Conservation (phyloP, 1,140 invertebrate genomes). For the Drosophila sulfurigaster region DNA sequence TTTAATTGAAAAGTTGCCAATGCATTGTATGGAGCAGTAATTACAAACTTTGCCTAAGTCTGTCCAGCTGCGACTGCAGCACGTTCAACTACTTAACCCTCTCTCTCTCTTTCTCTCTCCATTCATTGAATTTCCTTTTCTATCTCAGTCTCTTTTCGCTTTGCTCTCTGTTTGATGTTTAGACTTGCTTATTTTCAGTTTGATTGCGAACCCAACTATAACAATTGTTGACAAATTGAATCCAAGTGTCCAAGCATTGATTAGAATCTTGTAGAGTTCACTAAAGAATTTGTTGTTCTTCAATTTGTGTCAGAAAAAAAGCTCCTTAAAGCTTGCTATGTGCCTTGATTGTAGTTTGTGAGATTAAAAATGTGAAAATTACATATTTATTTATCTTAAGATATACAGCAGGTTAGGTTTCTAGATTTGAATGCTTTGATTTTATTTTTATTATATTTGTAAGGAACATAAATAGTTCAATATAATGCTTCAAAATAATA, state of each 20-base stretch:
- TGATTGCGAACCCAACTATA: constrained; percentile 4
- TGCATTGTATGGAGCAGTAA: constrained; percentile 71
- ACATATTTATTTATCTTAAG: background rate
- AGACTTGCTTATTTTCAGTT: constrained; percentile 14
- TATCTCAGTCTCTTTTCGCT: background rate
- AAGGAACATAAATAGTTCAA: too few relatives aligned
- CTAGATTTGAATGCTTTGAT: too few relatives aligned
- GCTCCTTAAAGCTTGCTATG: background rate
- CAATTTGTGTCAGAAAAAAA: background rate
- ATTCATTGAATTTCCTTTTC: too few relatives aligned
- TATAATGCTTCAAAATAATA: background rate
- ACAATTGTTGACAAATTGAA: constrained; percentile 31
- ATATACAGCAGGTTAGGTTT: too few relatives aligned
- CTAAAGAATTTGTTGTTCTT: background rate
- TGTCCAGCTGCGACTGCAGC: constrained; percentile 74
- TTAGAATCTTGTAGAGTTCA: background rate
- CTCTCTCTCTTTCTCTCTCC: background rate
- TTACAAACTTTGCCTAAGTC: constrained; percentile 80
- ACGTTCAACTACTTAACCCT: constrained; percentile 61
- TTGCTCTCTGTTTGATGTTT: constrained; percentile 22
- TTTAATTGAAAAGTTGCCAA: constrained; percentile 83
- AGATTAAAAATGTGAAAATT: background rate
- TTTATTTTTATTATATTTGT: background rate
- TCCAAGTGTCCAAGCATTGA: background rate
- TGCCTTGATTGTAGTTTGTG: background rate